phyloP scores from a whole-genome alignment of 2,113 vertebrate species.

The Heptranchias perlo region DNA sequence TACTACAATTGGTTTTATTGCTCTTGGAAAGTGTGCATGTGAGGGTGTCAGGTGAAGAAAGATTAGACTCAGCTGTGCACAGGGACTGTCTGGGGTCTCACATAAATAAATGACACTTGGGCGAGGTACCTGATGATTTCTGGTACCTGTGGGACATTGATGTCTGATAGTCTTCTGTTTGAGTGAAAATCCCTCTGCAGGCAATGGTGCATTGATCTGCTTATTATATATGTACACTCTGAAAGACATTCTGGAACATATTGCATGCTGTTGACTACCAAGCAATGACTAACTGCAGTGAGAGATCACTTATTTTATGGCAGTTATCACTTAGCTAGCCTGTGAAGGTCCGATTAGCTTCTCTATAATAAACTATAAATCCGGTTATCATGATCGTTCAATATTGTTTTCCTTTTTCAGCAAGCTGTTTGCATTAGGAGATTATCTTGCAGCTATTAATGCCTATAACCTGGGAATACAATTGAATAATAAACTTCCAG shows the following conservation, averaged over 20 bases:
- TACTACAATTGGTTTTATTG: neutral
- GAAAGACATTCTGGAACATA: neutral
- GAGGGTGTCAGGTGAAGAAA: neutral
- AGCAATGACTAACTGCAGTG: neutral
- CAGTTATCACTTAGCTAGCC: neutral
- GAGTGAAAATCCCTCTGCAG: neutral
- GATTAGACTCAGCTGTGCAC: neutral
- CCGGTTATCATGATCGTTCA: neutral
- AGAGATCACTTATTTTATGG: neutral
- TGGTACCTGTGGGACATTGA: too few relatives aligned
- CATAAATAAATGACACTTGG: neutral
- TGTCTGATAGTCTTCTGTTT: neutral
- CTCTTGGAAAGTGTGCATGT: neutral
- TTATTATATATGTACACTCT: neutral
- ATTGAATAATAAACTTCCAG: slow-evolving; percentile 69
- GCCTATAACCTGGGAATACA: slow-evolving; percentile 78
- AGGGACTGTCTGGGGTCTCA: neutral
- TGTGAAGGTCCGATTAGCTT: neutral
- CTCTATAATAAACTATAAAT: neutral
- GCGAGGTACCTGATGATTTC: neutral
- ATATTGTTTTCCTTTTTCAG: slow-evolving; percentile 54
- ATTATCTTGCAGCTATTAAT: slow-evolving; percentile 79
- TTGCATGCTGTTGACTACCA: neutral
- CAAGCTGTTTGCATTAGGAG: slow-evolving; percentile 72
- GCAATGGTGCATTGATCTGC: neutral